Evolutionary conservation across 2,888 invertebrate genomes (phyloP), one percentile per base, ranked within the genome.

Genomic region (Perdita meconis): DNA sequence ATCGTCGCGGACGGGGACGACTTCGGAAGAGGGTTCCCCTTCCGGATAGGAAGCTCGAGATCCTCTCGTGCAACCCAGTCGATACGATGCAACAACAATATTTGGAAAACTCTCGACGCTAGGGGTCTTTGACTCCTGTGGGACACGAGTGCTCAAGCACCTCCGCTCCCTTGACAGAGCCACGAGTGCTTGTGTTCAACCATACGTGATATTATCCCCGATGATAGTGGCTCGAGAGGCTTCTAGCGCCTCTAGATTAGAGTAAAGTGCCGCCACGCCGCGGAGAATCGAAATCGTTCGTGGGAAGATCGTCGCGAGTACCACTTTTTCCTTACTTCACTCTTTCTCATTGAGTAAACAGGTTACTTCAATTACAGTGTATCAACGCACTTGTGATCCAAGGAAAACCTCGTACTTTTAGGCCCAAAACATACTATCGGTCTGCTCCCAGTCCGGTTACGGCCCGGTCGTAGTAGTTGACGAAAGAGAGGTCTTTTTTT

Each of bases 71-170:
- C 64, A n/a, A 51, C 38, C n/a, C 12, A 57, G 56, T 72, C 80
- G 76, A 82, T 79, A 64, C 76, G 80, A 81, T 72, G 69, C 70
- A 86, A 81, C 85, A 86, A 87, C 81, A 89, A 89, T 90, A 88
- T 90, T 89, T 89, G 82, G 86, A 82, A 86, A 89, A 87, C 84
- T 82, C 82, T 86, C 75, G 75, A 85, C 73, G 42, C 42, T 66
- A 73, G 72, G 81, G 82, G 82, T 83, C 83, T 83, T 88, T 85
- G 83, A 85, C 84, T 87, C 64, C 84, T 84, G 81, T 79, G 80
- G 82, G 84, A 80, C 73, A 80, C 71, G 69, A 78, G 81, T 74
- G 64, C 60, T 65, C 72, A 53, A 69, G 68, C 50, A 53, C 61
- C n/a, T 30, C 22, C 76, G 66, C 66, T 82, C 82, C 77, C 80